phyloP scores from a whole-genome alignment of 2,888 invertebrate genomes.

The Antitype chi region DNA sequence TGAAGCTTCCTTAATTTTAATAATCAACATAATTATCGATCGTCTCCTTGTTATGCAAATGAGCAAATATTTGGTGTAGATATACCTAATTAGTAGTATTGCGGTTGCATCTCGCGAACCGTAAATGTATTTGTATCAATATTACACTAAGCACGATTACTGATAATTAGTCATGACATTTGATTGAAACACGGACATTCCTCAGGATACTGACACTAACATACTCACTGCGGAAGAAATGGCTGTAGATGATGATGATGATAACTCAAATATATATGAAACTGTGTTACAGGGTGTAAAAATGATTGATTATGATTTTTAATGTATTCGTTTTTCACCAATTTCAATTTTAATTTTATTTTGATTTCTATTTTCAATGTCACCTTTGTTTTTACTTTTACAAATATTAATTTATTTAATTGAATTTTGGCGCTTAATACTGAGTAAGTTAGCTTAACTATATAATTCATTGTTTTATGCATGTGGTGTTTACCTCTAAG shows the following conservation, averaged over 20 bases:
- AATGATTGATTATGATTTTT: too few species aligned
- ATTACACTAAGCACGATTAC: conserved; percentile 35
- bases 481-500: too few species aligned
- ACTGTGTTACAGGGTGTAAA: background rate
- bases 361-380: too few species aligned
- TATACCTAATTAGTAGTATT: conserved; percentile 47
- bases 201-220: background rate
- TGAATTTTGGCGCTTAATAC: too few species aligned
- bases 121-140: conserved; percentile 44
- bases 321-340: too few species aligned
- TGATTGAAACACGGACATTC: conserved; percentile 9
- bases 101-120: conserved; percentile 27
- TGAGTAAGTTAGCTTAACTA: too few species aligned
- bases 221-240: background rate
- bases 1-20: background rate
- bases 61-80: conserved; percentile 45
- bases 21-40: background rate
- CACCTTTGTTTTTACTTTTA: too few species aligned
- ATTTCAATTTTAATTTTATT: too few species aligned
- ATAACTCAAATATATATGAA: background rate
- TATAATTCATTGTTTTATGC: too few species aligned
- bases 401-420: too few species aligned
- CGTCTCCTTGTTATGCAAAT: conserved; percentile 25
- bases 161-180: conserved; percentile 21
- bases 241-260: background rate